Conservation (phyloP, 1,140 invertebrate species). For the Tetragnatha versicolor region DNA sequence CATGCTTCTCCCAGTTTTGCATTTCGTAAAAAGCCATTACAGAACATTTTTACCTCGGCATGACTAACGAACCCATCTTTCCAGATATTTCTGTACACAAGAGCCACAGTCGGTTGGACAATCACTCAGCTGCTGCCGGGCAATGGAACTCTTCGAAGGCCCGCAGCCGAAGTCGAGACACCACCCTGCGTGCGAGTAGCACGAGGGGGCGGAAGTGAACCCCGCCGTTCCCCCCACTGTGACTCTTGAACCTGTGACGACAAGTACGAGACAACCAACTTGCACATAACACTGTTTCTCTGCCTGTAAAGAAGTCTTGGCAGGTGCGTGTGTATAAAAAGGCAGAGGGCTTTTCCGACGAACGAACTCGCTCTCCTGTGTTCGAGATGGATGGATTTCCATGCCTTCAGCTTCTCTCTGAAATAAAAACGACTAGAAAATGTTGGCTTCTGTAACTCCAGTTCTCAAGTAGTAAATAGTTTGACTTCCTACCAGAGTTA, state of each 20-base stretch:
- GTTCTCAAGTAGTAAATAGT: slow-evolving; percentile 53
- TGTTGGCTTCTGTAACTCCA: slow-evolving; percentile 52
- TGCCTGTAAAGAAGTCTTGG: no score
- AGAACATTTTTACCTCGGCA: not conserved
- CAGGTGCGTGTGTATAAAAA: slow-evolving; percentile 19
- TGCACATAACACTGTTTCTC: slow-evolving; percentile 34
- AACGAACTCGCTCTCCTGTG: slow-evolving; percentile 2
- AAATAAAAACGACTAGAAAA: slow-evolving; percentile 35
- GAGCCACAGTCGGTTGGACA: slow-evolving; percentile 35
- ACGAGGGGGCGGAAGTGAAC: slow-evolving; percentile 46
- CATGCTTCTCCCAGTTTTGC: no score
- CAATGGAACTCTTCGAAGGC: slow-evolving; percentile 38
- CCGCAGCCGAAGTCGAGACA: slow-evolving; percentile 43
- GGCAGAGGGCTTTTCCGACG: slow-evolving; percentile 26
- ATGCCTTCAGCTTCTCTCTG: slow-evolving; percentile 2
- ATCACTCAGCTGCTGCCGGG: slow-evolving; percentile 26
- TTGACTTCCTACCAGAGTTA: slow-evolving; percentile 41
- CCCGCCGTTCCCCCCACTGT: not conserved
- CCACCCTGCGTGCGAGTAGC: slow-evolving; percentile 20
- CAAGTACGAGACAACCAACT: slow-evolving; percentile 5
- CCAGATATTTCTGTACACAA: slow-evolving; percentile 47
- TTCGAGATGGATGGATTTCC: slow-evolving; percentile 23
- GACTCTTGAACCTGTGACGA: not conserved
- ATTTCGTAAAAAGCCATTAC: not conserved
- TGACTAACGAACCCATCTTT: not conserved